Evolutionary conservation across 2,888 invertebrate genomes (phyloP), one percentile per base, ranked within the genome.

Genomic region (Apamea sordens): DNA sequence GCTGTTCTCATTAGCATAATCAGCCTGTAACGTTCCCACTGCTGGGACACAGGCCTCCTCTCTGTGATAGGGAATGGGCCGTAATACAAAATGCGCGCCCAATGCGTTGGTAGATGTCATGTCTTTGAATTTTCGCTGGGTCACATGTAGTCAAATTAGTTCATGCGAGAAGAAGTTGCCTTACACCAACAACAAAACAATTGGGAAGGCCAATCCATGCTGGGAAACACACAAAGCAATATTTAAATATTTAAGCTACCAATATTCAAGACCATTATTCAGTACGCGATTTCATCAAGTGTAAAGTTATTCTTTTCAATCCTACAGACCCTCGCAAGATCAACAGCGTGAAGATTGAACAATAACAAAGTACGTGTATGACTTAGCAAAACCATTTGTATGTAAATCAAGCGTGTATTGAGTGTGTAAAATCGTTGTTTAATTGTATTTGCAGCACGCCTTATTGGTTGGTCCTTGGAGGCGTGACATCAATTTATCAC

Each of bases 391-490:
- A 77, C 71, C 72, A 85, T 87, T 88, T 89, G 83, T 87, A 88
- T 87, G 89, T 70, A 82, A 87, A 88, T 87, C 32, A 88, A 77
- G 65, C 63, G 77, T 74, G 78, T 77, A 86, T 73, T 64, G 75
- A 88, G 79, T 77, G 88, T 83, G 86, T 86, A 70, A 85, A 88
- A 86, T 84, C 64, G 79, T 73, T 80, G 77, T 84, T 86, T 88
- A 88, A 88, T 88, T 80, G 76, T 86, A 79, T 79, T 80, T 79
- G 41, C 77, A 50, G 79, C 82, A 76, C 73, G 80, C 86, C 82
- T 77, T 83, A 87, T 83, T 82, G 70, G 74, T 68, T 53, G 74
- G 76, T 71, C 76, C 87, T 87, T 80, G 86, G 69, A 73, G 56
- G 82, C 80, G 82, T 87, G 86, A 88, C 79, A 86, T 86, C 74